Evolutionary conservation across 2,113 vertebrate genomes (phyloP).

Genomic region (Stigmatopora nigra): DNA sequence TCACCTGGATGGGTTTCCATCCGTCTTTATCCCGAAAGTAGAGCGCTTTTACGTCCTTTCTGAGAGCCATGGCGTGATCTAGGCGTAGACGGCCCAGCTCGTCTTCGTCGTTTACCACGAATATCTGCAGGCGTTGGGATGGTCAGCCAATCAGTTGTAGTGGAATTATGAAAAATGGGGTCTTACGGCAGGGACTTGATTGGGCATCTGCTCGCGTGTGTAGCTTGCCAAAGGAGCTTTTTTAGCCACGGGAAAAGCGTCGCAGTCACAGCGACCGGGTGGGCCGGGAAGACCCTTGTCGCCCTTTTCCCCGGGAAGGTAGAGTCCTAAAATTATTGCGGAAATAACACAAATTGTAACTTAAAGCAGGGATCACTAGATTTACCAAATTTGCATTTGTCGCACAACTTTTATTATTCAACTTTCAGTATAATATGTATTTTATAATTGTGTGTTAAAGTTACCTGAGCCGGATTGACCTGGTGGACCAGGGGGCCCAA

Average conservation of each 20-base stretch:
- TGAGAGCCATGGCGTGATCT: slow-evolving; percentile 80
- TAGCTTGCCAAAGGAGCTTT: slow-evolving; percentile 73
- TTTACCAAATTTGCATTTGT: no score
- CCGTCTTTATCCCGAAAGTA: slow-evolving; percentile 88
- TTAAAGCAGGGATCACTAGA: not conserved
- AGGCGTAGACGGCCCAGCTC: slow-evolving; percentile 75
- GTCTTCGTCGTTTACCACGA: slow-evolving; percentile 84
- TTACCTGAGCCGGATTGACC: slow-evolving; percentile 78
- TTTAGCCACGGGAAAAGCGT: slow-evolving; percentile 61
- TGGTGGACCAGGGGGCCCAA: slow-evolving; percentile 78
- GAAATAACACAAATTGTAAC: not conserved
- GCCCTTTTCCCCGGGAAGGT: slow-evolving; percentile 84
- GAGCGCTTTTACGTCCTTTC: slow-evolving; percentile 83
- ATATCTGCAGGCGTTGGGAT: slow-evolving; percentile 71
- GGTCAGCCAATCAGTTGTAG: not conserved
- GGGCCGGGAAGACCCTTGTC: slow-evolving; percentile 82
- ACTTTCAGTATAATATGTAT: no score
- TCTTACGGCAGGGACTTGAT: slow-evolving; percentile 81
- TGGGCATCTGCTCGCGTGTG: slow-evolving; percentile 60
- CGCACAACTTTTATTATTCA: no score
- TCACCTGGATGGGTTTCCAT: slow-evolving; percentile 89
- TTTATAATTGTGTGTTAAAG: not conserved
- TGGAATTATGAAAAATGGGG: not conserved
- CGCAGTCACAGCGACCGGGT: slow-evolving; percentile 83
- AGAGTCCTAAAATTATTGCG: slow-evolving; percentile 67